These are phyloP conservation scores for Piaya cayana DNA, from an alignment of 2,113 vertebrate species.

Conservation along the genomic window DNA sequence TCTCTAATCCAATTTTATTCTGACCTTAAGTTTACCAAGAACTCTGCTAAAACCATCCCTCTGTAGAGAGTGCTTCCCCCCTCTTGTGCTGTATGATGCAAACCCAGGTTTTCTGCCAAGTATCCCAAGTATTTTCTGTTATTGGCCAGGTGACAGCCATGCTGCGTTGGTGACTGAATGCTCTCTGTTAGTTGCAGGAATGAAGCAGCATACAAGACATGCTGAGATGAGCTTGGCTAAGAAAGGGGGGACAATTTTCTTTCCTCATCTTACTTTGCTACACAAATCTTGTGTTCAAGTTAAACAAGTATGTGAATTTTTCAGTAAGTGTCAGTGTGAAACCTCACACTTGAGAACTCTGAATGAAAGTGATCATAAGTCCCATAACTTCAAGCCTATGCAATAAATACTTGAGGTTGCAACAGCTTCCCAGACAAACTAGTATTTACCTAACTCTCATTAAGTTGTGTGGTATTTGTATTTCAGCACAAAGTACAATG, in stretches of 20 bases:
- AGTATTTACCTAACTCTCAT: background rate
- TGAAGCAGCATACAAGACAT: background rate
- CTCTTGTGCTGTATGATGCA: background rate
- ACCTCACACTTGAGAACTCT: background rate
- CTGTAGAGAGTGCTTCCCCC: fast-evolving
- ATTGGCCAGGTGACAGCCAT: background rate
- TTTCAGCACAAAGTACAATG: background rate
- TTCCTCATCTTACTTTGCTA: background rate
- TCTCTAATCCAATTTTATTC: background rate
- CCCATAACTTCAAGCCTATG: background rate
- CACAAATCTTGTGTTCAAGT: background rate
- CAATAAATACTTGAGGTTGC: background rate
- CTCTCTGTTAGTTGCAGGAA: background rate
- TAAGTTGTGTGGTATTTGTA: background rate
- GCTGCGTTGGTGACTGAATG: background rate
- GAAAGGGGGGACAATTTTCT: background rate
- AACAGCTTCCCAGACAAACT: background rate
- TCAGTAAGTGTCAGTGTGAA: background rate
- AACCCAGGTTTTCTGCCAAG: background rate
- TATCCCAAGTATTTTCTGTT: background rate
- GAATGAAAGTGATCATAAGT: background rate
- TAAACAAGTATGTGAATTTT: background rate
- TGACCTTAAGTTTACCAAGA: background rate
- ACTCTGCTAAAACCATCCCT: background rate
- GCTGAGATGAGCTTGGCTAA: background rate